Evolutionary conservation across 2,797 vertebrate genomes (phyloP).

Genomic region (Crocodylus rhombifer): DNA sequence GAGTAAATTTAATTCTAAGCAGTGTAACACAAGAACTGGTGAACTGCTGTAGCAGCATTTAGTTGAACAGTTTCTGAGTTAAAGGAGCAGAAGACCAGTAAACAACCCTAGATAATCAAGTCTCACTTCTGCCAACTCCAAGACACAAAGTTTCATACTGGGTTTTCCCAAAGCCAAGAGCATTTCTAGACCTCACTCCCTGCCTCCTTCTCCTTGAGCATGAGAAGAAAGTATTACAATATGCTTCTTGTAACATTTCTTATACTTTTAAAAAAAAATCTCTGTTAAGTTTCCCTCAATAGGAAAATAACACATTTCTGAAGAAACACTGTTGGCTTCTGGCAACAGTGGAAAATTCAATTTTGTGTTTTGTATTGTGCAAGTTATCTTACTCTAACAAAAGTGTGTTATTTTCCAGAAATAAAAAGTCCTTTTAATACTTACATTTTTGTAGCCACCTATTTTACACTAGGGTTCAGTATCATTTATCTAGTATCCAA

Average conservation of each 20-base stretch:
- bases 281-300: no score
- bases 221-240: neutral
- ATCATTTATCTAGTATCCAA: neutral
- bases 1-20: neutral
- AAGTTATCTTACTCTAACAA: neutral
- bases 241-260: neutral
- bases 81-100: neutral
- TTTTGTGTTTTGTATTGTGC: rapidly evolving
- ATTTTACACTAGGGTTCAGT: neutral
- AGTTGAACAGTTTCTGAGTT: neutral
- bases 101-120: neutral
- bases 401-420: neutral
- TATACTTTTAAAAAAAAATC: neutral
- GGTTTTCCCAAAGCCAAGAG: neutral
- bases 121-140: neutral
- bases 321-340: neutral
- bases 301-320: neutral
- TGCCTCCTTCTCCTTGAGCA: neutral
- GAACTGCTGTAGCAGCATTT: neutral
- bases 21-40: neutral
- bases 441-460: neutral
- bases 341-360: neutral
- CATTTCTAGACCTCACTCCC: neutral
- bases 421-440: neutral
- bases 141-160: neutral